Percentiles rank a stretch among this genome's conserved stretches.
Evolutionary conservation across 2,113 vertebrate genomes (phyloP).

Genomic region (Anarrhichthys ocellatus): DNA sequence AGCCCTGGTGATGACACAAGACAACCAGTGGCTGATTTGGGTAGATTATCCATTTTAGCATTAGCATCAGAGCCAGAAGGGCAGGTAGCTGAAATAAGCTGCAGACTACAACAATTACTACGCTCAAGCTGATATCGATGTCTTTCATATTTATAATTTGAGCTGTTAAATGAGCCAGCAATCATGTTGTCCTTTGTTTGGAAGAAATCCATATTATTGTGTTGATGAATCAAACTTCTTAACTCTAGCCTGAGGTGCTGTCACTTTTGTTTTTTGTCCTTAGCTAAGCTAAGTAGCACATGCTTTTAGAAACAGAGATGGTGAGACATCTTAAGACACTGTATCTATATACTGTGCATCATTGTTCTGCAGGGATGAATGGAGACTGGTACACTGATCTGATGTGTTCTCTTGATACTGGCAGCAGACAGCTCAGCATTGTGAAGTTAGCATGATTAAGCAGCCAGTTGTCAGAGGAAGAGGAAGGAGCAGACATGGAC

Average conservation of each 20-base stretch:
- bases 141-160: background rate
- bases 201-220: background rate
- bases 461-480: conserved; percentile 3
- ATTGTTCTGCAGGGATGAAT: conserved; percentile 48
- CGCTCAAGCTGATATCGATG: background rate
- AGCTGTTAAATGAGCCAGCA: background rate
- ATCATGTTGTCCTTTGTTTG: background rate
- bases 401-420: conserved; percentile 32
- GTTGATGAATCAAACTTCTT: background rate
- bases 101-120: background rate
- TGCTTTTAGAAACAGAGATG: background rate
- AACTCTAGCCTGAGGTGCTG: background rate
- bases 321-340: background rate
- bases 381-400: conserved; percentile 60
- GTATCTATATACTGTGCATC: background rate
- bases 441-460: conserved; percentile 33
- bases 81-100: background rate
- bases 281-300: background rate
- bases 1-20: background rate
- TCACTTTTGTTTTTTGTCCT: background rate
- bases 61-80: background rate
- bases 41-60: background rate
- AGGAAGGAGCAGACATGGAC: conserved; percentile 1
- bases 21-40: too few relatives aligned
- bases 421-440: conserved; percentile 41